These are phyloP conservation scores for Leuctra nigra DNA, from an alignment of 2,888 invertebrate genomes.

Conservation along the genomic window DNA sequence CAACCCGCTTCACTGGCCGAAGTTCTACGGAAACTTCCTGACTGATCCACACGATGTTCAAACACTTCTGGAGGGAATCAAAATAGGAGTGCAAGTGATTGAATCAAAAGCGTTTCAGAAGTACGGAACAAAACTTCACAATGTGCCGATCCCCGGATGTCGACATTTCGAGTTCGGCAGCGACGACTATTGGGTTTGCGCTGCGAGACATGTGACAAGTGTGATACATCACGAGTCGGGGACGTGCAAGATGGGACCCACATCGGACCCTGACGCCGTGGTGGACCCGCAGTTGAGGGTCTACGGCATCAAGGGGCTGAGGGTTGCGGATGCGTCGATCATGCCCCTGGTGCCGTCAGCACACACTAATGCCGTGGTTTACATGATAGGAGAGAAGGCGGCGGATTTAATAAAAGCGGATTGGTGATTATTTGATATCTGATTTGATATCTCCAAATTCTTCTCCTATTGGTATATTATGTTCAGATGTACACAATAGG, in stretches of 20 bases:
- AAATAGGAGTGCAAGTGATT: constrained; percentile 46
- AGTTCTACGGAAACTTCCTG: constrained; percentile 54
- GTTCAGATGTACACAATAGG: no score
- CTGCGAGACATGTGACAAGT: constrained; percentile 78
- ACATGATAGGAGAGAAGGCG: constrained; percentile 88
- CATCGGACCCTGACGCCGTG: constrained; percentile 68
- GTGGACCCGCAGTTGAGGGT: constrained; percentile 70
- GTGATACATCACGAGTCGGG: constrained; percentile 87
- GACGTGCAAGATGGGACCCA: constrained; percentile 83
- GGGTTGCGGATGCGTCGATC: constrained; percentile 81
- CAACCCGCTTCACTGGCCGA: constrained; percentile 52
- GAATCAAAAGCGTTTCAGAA: constrained; percentile 72
- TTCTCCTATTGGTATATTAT: no score
- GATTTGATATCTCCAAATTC: no score
- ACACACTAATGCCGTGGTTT: constrained; percentile 83
- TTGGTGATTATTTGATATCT: no score
- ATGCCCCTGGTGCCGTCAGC: constrained; percentile 87
- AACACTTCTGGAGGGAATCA: constrained; percentile 68
- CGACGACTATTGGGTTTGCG: constrained; percentile 81
- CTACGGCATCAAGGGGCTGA: constrained; percentile 67
- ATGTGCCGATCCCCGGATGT: constrained; percentile 72
- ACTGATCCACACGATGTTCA: constrained; percentile 50
- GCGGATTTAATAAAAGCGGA: constrained; percentile 80
- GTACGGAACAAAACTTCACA: constrained; percentile 69
- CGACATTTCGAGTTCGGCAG: constrained; percentile 62